These are phyloP conservation scores for Drosophila vallismaia DNA, from an alignment of 2,888 invertebrate genomes.

Conservation along the genomic window DNA sequence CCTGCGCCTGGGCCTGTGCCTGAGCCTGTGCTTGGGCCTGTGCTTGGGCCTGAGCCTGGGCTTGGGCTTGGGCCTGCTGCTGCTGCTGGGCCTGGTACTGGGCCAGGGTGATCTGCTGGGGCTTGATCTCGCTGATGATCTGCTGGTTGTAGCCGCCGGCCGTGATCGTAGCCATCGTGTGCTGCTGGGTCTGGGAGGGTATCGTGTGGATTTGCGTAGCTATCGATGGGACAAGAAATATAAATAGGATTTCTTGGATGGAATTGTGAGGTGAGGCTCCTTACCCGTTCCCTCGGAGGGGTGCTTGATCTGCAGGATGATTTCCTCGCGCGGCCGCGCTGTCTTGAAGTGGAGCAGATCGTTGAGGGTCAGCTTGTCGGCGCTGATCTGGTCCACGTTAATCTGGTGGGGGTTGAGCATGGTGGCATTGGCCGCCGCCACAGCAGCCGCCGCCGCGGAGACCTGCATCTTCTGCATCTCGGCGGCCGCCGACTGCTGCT, in stretches of 20 bases:
- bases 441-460: slow-evolving; percentile 47
- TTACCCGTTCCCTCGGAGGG: slow-evolving; percentile 75
- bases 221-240: slow-evolving; percentile 21
- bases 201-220: slow-evolving; percentile 80
- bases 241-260: background rate
- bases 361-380: slow-evolving; percentile 82
- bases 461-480: slow-evolving; percentile 66
- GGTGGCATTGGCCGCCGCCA: slow-evolving; percentile 61
- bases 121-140: slow-evolving; percentile 82
- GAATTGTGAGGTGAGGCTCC: background rate
- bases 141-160: slow-evolving; percentile 82
- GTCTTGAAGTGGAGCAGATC: slow-evolving; percentile 82
- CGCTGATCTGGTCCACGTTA: slow-evolving; percentile 81
- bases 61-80: slow-evolving; percentile 67
- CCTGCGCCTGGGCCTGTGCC: slow-evolving; percentile 69
- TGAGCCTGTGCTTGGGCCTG: slow-evolving; percentile 76
- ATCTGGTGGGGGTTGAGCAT: slow-evolving; percentile 80
- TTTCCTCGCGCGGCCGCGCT: slow-evolving; percentile 81
- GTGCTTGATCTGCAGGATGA: slow-evolving; percentile 82
- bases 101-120: slow-evolving; percentile 81
- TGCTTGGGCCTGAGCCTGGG: slow-evolving; percentile 80
- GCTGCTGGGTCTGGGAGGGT: slow-evolving; percentile 77
- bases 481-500: slow-evolving; percentile 59
- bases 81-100: slow-evolving; percentile 82
- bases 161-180: slow-evolving; percentile 81